phyloP scores from a whole-genome alignment of 2,888 invertebrate genomes.

The Trichopoda pennipes region DNA sequence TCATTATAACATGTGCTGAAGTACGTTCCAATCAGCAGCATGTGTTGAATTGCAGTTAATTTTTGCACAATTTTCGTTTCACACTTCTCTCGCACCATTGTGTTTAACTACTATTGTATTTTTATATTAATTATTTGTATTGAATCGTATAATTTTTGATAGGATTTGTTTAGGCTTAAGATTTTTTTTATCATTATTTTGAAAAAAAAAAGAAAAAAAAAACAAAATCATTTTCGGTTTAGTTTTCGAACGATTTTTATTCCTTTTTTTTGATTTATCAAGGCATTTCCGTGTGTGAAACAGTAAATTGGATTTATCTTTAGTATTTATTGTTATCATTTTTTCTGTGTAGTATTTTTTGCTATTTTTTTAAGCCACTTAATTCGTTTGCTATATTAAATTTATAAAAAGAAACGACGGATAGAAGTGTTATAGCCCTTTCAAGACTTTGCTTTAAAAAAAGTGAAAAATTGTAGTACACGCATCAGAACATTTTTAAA shows the following conservation, averaged over 20 bases:
- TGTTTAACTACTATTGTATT: constrained; percentile 12
- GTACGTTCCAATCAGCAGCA: constrained; percentile 23
- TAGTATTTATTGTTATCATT: constrained; percentile 10
- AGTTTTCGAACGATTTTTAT: not conserved
- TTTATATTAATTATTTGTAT: constrained; percentile 35
- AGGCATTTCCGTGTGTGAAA: constrained; percentile 63
- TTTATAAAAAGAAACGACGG: too few relatives aligned
- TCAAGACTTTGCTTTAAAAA: too few relatives aligned
- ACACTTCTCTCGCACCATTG: not conserved
- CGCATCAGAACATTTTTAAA: too few relatives aligned
- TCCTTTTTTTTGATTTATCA: constrained; percentile 16
- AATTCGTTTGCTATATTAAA: too few relatives aligned
- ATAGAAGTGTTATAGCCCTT: too few relatives aligned
- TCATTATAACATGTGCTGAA: constrained; percentile 30
- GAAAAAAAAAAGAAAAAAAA: constrained; percentile 1
- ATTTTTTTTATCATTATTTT: constrained; percentile 4
- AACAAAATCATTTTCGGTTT: too few relatives aligned
- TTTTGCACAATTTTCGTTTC: not conserved
- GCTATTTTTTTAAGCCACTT: not conserved
- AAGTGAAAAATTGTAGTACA: too few relatives aligned
- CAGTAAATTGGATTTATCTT: constrained; percentile 26
- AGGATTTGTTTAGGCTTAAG: not conserved
- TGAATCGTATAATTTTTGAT: constrained; percentile 15
- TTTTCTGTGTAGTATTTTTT: constrained; percentile 14
- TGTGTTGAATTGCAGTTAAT: constrained; percentile 3